Conservation (phyloP, 2,888 invertebrate genomes). For the Rhingia rostrata region DNA sequence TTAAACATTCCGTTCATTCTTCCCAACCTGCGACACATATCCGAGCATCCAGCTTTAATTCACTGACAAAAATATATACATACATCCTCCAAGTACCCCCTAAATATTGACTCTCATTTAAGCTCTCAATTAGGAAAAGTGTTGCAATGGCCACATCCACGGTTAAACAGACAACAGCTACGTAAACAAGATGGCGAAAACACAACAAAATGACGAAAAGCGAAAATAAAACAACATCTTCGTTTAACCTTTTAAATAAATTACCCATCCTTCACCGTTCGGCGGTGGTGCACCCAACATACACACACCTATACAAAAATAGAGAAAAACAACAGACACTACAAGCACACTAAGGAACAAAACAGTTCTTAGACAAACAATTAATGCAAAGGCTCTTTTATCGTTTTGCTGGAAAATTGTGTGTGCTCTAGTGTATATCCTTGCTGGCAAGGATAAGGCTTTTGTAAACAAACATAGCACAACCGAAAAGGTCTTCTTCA, state of each 20-base stretch:
- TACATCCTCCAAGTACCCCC: too few relatives aligned
- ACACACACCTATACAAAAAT: slow-evolving; percentile 21
- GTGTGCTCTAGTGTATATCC: slow-evolving; percentile 45
- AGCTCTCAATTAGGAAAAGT: too few relatives aligned
- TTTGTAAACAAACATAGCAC: slow-evolving; percentile 64
- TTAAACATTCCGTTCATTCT: too few relatives aligned
- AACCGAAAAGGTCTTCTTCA: slow-evolving; percentile 53
- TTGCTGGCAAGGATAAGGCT: slow-evolving; percentile 61
- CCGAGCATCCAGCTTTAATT: too few relatives aligned
- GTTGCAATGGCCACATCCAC: slow-evolving; percentile 18
- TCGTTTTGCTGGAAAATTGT: slow-evolving; percentile 65
- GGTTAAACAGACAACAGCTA: slow-evolving; percentile 21
- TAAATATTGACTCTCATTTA: too few relatives aligned
- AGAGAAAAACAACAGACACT: neutral
- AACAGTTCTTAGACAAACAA: slow-evolving; percentile 71
- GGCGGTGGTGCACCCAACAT: neutral
- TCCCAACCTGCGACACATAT: too few relatives aligned
- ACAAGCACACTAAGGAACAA: too few relatives aligned
- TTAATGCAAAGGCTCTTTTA: slow-evolving; percentile 71
- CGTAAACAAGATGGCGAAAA: slow-evolving; percentile 42
- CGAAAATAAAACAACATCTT: slow-evolving; percentile 29
- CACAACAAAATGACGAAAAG: slow-evolving; percentile 28
- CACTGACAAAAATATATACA: too few relatives aligned
- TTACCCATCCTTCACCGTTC: slow-evolving; percentile 19
- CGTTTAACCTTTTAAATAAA: slow-evolving; percentile 41